These are phyloP conservation scores for Sinopyrophorus schimmeli DNA, from an alignment of 2,888 invertebrate species.

Conservation along the genomic window DNA sequence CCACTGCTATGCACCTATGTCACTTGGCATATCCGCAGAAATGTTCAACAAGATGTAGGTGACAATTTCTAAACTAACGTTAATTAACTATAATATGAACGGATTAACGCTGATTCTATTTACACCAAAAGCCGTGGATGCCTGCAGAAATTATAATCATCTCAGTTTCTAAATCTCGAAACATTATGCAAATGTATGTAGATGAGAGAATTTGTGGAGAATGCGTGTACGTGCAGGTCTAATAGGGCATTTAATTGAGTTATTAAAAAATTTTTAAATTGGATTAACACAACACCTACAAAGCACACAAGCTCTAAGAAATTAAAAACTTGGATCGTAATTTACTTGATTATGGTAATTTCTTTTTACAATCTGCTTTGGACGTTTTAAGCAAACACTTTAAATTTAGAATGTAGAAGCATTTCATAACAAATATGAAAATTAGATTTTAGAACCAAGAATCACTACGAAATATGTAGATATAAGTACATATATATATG, in stretches of 20 bases:
- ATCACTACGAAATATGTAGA: no score
- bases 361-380: no score
- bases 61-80: slow-evolving; percentile 26
- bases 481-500: no score
- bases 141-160: slow-evolving; percentile 26
- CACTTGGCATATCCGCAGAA: neutral
- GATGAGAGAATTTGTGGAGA: slow-evolving; percentile 13
- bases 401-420: no score
- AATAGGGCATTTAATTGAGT: slow-evolving; percentile 19
- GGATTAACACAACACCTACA: slow-evolving; percentile 4
- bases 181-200: slow-evolving; percentile 28
- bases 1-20: no score
- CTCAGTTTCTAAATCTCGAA: slow-evolving; percentile 26
- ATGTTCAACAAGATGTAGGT: slow-evolving; percentile 14
- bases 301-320: slow-evolving; percentile 1
- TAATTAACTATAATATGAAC: slow-evolving; percentile 25
- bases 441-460: no score
- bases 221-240: slow-evolving; percentile 20
- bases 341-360: no score
- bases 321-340: neutral
- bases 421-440: no score
- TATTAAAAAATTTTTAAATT: slow-evolving; percentile 15
- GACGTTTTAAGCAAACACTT: no score
- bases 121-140: slow-evolving; percentile 15
- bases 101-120: slow-evolving; percentile 27